Evolutionary conservation across 2,113 vertebrate genomes (phyloP).

Genomic region (Tichodroma muraria): DNA sequence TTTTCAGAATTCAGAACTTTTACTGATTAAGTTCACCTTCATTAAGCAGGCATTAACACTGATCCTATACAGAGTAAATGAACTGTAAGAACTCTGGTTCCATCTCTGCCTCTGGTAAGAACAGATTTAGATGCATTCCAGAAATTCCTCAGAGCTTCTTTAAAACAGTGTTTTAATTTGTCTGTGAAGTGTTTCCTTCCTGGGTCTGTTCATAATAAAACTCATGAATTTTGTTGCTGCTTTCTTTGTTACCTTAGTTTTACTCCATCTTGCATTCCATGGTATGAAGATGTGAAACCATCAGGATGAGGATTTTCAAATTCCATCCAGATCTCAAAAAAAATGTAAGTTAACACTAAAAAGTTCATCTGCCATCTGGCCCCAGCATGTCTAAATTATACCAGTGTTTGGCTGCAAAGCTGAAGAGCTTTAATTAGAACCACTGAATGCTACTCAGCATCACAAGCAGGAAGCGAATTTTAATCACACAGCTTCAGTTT

Average conservation of each 20-base stretch:
- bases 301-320: not conserved
- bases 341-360: not conserved
- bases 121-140: not conserved
- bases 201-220: not conserved
- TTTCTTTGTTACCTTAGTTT: not conserved
- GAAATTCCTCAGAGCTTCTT: not conserved
- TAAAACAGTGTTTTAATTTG: not conserved
- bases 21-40: not conserved
- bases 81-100: not conserved
- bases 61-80: not conserved
- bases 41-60: not conserved
- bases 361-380: slow-evolving; percentile 17
- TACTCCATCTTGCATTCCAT: not conserved
- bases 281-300: not conserved
- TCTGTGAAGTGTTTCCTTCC: not conserved
- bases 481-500: not conserved
- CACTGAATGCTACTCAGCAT: not conserved
- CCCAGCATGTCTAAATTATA: not conserved
- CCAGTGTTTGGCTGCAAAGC: not conserved
- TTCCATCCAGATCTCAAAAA: not conserved
- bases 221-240: not conserved
- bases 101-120: not conserved
- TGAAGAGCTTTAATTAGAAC: slow-evolving; percentile 25
- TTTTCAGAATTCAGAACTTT: not conserved
- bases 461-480: not conserved